These are phyloP conservation scores for Eristalinus aeneus DNA, from an alignment of 2,888 invertebrate species.

Conservation along the genomic window DNA sequence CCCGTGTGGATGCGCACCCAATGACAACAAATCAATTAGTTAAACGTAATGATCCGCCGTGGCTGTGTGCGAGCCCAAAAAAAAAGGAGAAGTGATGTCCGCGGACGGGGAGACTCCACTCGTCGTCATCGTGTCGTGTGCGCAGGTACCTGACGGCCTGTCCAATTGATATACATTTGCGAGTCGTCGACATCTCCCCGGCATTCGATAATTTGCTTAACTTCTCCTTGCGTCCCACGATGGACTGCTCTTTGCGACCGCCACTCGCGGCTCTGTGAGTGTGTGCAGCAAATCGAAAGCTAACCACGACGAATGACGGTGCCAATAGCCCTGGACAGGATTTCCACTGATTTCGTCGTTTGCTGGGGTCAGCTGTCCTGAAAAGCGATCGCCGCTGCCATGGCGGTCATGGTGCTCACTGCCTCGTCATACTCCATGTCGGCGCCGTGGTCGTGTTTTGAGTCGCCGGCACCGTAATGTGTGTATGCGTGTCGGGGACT, in stretches of 20 bases:
- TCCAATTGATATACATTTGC: conserved; percentile 68
- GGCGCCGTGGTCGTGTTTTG: neutral
- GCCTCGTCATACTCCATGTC: neutral
- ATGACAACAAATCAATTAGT: conserved; percentile 71
- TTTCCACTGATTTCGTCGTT: neutral
- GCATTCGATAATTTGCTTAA: conserved; percentile 64
- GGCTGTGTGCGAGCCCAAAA: conserved; percentile 9
- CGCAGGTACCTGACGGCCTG: conserved; percentile 56
- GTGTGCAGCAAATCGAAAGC: conserved; percentile 76
- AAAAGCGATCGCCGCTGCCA: conserved; percentile 15
- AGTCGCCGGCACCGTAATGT: neutral
- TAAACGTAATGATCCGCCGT: conserved; percentile 65
- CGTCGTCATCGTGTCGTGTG: conserved; percentile 31
- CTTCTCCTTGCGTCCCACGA: conserved; percentile 1
- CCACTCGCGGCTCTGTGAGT: conserved; percentile 8
- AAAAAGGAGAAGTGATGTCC: conserved; percentile 12
- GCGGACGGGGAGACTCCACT: conserved; percentile 18
- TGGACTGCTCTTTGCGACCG: conserved; percentile 5
- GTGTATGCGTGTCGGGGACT: neutral
- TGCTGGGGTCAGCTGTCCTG: conserved; percentile 46
- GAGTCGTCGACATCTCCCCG: conserved; percentile 40
- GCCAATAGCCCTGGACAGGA: conserved; percentile 49
- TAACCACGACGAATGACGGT: conserved; percentile 75
- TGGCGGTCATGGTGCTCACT: conserved; percentile 6
- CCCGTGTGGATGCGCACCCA: conserved; percentile 41